Percentiles rank a stretch among this genome's conserved stretches.
These are phyloP conservation scores for Diogma glabrata DNA, from an alignment of 2,888 invertebrate species.

Conservation along the genomic window DNA sequence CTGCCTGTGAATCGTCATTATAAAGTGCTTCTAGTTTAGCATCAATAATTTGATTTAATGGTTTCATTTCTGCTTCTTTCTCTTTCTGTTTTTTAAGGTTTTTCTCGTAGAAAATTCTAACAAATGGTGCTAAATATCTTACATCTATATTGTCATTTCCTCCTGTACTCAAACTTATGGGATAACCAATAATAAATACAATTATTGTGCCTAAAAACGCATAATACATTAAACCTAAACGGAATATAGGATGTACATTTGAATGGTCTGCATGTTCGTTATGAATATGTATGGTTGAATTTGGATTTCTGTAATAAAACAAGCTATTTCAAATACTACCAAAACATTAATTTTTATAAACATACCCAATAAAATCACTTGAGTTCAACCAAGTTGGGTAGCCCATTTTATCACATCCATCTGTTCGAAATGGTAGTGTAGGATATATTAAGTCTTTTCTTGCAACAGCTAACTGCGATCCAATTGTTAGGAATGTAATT, in stretches of 20 bases:
- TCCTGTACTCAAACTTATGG: slow-evolving; percentile 47
- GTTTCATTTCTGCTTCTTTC: too few relatives aligned
- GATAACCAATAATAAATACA: slow-evolving; percentile 46
- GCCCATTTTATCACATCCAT: slow-evolving; percentile 17
- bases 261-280: not conserved
- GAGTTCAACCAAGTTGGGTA: not conserved
- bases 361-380: not conserved
- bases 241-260: slow-evolving; percentile 31
- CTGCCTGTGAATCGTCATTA: too few relatives aligned
- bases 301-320: too few relatives aligned
- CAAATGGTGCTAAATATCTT: slow-evolving; percentile 16
- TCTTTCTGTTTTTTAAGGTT: too few relatives aligned
- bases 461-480: slow-evolving; percentile 40
- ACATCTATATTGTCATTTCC: slow-evolving; percentile 17
- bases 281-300: not conserved
- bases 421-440: slow-evolving; percentile 17
- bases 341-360: too few relatives aligned
- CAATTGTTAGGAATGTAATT: slow-evolving; percentile 42
- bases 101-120: too few relatives aligned
- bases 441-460: slow-evolving; percentile 9
- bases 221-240: slow-evolving; percentile 58
- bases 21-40: too few relatives aligned
- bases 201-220: slow-evolving; percentile 49
- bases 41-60: too few relatives aligned
- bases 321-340: too few relatives aligned